Conservation (phyloP, 1,140 invertebrate species). For the Octopus sinensis region DNA sequence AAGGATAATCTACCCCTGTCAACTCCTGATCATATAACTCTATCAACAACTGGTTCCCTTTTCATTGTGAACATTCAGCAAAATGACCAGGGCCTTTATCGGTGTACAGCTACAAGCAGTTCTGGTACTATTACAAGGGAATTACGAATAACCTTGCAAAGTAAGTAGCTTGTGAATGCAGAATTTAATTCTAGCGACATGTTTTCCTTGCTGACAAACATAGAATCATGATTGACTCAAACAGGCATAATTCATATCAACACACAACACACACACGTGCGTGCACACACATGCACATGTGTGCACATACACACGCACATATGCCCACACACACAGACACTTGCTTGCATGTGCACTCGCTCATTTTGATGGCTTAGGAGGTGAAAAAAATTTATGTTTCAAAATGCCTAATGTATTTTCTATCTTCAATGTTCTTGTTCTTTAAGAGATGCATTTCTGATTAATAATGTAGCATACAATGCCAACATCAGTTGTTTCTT, state of each 20-base stretch:
- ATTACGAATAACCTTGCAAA: constrained; percentile 68
- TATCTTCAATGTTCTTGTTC: too few species aligned
- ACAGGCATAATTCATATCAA: background rate
- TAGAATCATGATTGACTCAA: background rate
- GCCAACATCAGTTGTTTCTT: too few species aligned
- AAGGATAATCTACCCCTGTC: constrained; percentile 46
- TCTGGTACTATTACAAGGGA: constrained; percentile 66
- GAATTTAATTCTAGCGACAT: background rate
- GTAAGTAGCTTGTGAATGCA: constrained; percentile 58
- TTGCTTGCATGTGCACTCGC: background rate
- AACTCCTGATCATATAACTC: constrained; percentile 19
- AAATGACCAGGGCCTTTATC: constrained; percentile 69
- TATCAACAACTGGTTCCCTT: constrained; percentile 63
- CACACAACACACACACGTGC: background rate
- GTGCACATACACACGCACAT: background rate
- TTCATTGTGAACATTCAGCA: constrained; percentile 64
- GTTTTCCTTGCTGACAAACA: background rate
- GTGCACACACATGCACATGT: background rate
- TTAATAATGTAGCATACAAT: too few species aligned
- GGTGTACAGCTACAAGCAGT: constrained; percentile 70
- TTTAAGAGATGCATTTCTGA: too few species aligned
- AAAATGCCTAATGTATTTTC: too few species aligned
- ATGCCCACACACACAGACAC: background rate
- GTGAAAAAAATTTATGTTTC: too few species aligned
- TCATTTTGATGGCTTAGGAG: too few species aligned